A percentile compares a stretch with the other conserved stretches of the same genome.
Conservation (phyloP, 2,797 vertebrate genomes). For the Pitangus sulphuratus region DNA sequence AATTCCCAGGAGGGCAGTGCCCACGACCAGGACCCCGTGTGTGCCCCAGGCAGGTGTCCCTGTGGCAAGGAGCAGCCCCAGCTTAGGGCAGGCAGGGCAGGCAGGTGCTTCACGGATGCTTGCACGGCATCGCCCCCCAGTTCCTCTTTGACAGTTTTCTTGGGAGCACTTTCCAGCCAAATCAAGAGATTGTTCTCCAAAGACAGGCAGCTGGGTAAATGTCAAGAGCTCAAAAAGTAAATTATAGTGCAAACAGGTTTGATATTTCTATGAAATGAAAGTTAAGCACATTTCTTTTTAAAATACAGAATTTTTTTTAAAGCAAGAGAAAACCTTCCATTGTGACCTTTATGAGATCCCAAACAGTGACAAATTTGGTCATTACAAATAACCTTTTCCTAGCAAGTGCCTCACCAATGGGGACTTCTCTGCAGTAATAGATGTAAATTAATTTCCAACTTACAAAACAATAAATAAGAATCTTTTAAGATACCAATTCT, state of each 20-base stretch:
- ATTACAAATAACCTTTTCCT: slow-evolving; percentile 88
- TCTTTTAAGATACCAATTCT: slow-evolving; percentile 44
- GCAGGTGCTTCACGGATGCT: background rate
- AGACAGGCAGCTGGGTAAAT: slow-evolving; percentile 83
- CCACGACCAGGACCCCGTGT: background rate
- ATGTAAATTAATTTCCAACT: slow-evolving; percentile 76
- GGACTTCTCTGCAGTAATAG: slow-evolving; percentile 69
- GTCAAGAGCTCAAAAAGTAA: slow-evolving; percentile 82
- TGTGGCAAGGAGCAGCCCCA: background rate
- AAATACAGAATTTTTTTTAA: slow-evolving; percentile 87
- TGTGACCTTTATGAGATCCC: slow-evolving; percentile 88
- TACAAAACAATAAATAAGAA: slow-evolving; percentile 71
- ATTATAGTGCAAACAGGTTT: slow-evolving; percentile 84
- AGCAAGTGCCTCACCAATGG: slow-evolving; percentile 62
- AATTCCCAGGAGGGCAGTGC: background rate
- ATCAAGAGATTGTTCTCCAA: slow-evolving; percentile 79
- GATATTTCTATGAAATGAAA: slow-evolving; percentile 86
- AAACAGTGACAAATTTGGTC: slow-evolving; percentile 87
- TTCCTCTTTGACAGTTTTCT: slow-evolving; percentile 58
- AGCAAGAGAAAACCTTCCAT: slow-evolving; percentile 80
- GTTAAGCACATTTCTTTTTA: slow-evolving; percentile 81
- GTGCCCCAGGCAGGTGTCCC: background rate
- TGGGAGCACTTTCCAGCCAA: slow-evolving; percentile 51
- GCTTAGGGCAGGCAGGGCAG: background rate
- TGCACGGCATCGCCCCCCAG: background rate